Conservation (phyloP, 2,797 vertebrate genomes). For the Spheniscus humboldti region DNA sequence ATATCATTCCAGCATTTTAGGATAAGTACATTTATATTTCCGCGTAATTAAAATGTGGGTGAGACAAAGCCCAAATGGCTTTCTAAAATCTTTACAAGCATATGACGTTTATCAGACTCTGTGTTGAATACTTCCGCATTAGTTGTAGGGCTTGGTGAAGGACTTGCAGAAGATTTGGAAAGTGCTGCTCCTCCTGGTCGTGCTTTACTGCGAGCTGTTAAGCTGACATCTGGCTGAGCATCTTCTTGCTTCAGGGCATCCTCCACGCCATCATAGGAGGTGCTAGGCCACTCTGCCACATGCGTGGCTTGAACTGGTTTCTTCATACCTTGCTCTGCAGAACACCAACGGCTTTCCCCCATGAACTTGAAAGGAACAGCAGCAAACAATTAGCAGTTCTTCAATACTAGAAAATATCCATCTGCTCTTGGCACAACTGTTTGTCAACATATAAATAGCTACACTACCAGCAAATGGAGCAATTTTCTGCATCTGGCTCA, state of each 20-base stretch:
- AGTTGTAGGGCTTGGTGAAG: background rate
- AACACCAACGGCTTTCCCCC: constrained; percentile 27
- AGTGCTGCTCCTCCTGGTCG: constrained; percentile 2
- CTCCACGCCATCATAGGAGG: background rate
- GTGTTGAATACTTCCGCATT: background rate
- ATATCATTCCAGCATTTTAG: background rate
- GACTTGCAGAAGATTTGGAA: background rate
- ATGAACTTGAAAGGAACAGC: constrained; percentile 29
- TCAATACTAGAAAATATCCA: constrained; percentile 46
- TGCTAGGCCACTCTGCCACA: constrained; percentile 39
- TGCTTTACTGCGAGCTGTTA: constrained; percentile 45
- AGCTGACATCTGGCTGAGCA: constrained; percentile 63
- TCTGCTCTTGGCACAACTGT: constrained; percentile 51
- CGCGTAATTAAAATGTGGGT: background rate
- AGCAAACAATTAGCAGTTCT: constrained; percentile 54
- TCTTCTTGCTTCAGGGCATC: constrained; percentile 30
- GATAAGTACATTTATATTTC: background rate
- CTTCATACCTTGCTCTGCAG: constrained; percentile 23
- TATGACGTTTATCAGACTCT: background rate
- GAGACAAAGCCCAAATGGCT: background rate
- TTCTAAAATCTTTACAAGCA: background rate
- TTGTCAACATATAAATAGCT: constrained; percentile 58
- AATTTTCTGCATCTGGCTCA: constrained; percentile 28
- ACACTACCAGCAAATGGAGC: constrained; percentile 5
- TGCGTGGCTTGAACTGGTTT: background rate